These are phyloP conservation scores for Bombyx huttoni DNA, from an alignment of 2,888 invertebrate genomes.

Conservation along the genomic window DNA sequence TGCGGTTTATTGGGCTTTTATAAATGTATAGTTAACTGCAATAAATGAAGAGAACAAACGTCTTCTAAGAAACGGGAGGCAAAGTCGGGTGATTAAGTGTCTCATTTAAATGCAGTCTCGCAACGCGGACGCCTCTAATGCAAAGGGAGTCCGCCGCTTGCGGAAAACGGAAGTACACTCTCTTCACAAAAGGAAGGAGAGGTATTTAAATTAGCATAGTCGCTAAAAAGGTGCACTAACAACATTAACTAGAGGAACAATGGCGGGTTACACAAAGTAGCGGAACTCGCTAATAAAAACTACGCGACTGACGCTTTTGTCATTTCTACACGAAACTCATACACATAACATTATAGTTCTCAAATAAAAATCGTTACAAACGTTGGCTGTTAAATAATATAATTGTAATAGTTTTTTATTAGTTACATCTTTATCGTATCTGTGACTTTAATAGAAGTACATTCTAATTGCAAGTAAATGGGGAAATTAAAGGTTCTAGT, in stretches of 20 bases:
- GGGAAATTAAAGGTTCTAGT: too few relatives aligned
- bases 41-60: slow-evolving; percentile 63
- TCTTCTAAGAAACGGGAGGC: slow-evolving; percentile 56
- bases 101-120: slow-evolving; percentile 72
- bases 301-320: slow-evolving; percentile 18
- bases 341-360: background rate
- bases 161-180: slow-evolving; percentile 69
- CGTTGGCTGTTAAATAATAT: too few relatives aligned
- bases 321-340: background rate
- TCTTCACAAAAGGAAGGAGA: slow-evolving; percentile 65
- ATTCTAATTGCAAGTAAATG: too few relatives aligned
- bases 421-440: too few relatives aligned
- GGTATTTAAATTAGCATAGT: slow-evolving; percentile 71
- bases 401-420: too few relatives aligned
- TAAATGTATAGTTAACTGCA: slow-evolving; percentile 30
- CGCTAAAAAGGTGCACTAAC: slow-evolving; percentile 71
- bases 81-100: slow-evolving; percentile 69
- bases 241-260: slow-evolving; percentile 68
- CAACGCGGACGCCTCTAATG: slow-evolving; percentile 62
- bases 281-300: slow-evolving; percentile 40
- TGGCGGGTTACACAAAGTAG: slow-evolving; percentile 55
- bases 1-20: slow-evolving; percentile 12
- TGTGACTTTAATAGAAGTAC: too few relatives aligned
- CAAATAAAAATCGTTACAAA: too few relatives aligned
- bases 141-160: slow-evolving; percentile 58